Conservation (phyloP, 2,113 vertebrate species). For the Clarias magur region DNA sequence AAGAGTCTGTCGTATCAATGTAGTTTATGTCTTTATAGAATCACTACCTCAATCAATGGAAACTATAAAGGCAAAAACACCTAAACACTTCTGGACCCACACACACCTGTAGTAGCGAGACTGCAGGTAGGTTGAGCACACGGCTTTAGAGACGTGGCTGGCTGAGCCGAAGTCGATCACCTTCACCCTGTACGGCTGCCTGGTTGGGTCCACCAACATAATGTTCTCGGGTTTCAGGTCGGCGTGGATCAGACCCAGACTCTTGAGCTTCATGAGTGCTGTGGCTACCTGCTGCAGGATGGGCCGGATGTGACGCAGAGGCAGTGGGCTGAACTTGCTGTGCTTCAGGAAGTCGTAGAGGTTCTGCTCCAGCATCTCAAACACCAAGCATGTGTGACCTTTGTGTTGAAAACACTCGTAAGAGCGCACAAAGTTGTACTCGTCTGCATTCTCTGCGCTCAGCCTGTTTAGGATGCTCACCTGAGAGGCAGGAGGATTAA, state of each 20-base stretch:
- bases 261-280: constrained; percentile 96
- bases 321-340: constrained; percentile 96
- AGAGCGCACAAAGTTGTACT: constrained; percentile 96
- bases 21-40: background rate
- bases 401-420: constrained; percentile 99
- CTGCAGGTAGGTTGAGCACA: constrained; percentile 96
- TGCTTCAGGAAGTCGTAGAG: constrained; percentile 98
- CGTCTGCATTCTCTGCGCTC: constrained; percentile 94
- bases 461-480: constrained; percentile 95
- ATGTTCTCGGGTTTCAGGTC: constrained; percentile 98
- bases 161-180: constrained; percentile 98
- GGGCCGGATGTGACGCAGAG: constrained; percentile 92
- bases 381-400: constrained; percentile 97
- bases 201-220: constrained; percentile 93
- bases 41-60: background rate
- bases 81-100: background rate
- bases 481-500: constrained; percentile 58
- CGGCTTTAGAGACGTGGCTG: constrained; percentile 93
- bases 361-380: constrained; percentile 99
- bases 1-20: background rate
- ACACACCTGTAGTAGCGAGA: constrained; percentile 93
- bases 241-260: constrained; percentile 91
- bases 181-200: constrained; percentile 94
- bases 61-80: background rate
- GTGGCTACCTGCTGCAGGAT: constrained; percentile 94